Conservation (phyloP, 2,888 invertebrate species). For the Calliopum simillimum region DNA sequence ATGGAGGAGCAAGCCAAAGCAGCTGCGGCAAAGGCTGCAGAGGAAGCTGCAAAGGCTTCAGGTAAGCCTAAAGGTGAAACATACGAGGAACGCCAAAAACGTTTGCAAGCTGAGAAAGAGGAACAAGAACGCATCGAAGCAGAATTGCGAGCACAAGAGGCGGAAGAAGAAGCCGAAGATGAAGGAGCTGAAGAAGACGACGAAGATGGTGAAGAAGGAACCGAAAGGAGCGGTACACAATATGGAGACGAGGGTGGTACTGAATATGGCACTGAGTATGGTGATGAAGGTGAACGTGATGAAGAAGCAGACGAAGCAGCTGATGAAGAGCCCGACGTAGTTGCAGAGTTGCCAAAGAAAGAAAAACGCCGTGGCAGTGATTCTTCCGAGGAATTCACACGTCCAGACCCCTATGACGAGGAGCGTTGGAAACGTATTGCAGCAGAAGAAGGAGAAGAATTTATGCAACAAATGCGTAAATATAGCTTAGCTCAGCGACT, state of each 20-base stretch:
- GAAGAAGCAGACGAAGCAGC: slow-evolving; percentile 46
- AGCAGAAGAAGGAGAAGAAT: slow-evolving; percentile 63
- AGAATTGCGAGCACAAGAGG: slow-evolving; percentile 59
- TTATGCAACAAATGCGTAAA: slow-evolving; percentile 64
- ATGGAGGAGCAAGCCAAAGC: slow-evolving; percentile 66
- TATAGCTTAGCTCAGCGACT: slow-evolving; percentile 59
- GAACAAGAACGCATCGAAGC: slow-evolving; percentile 61
- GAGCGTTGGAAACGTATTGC: slow-evolving; percentile 65
- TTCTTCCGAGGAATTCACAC: slow-evolving; percentile 63
- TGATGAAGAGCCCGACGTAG: slow-evolving; percentile 53
- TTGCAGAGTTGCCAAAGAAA: slow-evolving; percentile 48
- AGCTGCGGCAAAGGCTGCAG: slow-evolving; percentile 61
- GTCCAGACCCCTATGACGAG: slow-evolving; percentile 62
- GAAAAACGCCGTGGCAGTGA: slow-evolving; percentile 60
- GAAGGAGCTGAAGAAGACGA: slow-evolving; percentile 45
- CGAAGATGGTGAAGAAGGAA: slow-evolving; percentile 48
- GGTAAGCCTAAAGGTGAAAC: slow-evolving; percentile 62
- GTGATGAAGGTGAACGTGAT: slow-evolving; percentile 47
- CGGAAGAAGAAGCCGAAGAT: slow-evolving; percentile 57
- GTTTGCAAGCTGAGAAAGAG: slow-evolving; percentile 60
- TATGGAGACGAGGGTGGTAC: slow-evolving; percentile 49
- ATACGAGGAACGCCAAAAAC: slow-evolving; percentile 63
- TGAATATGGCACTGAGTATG: slow-evolving; percentile 44
- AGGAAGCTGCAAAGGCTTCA: slow-evolving; percentile 59
- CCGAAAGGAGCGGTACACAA: slow-evolving; percentile 47